Percentiles rank a stretch among this genome's conserved stretches.
Conservation (phyloP, 2,113 vertebrate genomes). For the Thinocorus orbignyianus region DNA sequence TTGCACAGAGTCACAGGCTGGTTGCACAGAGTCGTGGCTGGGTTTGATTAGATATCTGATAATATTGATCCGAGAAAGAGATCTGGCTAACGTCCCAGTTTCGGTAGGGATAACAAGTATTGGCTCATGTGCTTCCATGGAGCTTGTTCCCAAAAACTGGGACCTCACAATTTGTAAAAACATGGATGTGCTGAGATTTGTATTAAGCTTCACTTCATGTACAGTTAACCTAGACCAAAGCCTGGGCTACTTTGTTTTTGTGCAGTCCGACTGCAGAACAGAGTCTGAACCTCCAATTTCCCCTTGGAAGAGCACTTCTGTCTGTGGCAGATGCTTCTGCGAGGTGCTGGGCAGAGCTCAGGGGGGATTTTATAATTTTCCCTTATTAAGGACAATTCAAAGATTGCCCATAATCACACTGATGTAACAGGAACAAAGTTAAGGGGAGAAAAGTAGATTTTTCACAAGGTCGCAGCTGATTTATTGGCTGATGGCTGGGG, state of each 20-base stretch:
- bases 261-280: neutral
- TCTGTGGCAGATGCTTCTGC: neutral
- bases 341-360: neutral
- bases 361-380: neutral
- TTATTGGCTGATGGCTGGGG: neutral
- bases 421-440: neutral
- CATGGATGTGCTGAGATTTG: accelerated
- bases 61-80: neutral
- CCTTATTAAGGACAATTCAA: neutral
- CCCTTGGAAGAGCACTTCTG: accelerated
- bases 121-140: neutral
- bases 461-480: neutral
- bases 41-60: neutral
- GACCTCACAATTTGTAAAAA: neutral
- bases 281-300: neutral
- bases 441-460: neutral
- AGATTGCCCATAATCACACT: neutral
- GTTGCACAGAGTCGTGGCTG: neutral
- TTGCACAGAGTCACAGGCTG: neutral
- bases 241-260: neutral
- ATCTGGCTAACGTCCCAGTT: neutral
- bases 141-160: neutral
- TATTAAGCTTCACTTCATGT: neutral
- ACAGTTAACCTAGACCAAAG: neutral
- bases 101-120: neutral